Conservation (phyloP, 2,888 invertebrate species). For the Platycheirus rosarum region DNA sequence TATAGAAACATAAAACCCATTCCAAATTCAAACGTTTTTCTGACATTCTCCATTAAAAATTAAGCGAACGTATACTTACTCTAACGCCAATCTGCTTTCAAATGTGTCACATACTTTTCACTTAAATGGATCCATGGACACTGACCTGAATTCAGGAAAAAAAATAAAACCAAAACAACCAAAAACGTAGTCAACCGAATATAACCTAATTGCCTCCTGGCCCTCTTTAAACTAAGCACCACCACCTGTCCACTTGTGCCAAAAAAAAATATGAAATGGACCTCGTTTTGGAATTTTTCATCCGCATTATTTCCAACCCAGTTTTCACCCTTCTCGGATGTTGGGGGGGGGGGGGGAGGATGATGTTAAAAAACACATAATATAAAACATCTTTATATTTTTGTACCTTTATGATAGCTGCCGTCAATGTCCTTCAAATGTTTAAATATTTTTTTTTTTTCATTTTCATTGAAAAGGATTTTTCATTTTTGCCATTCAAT, state of each 20-base stretch:
- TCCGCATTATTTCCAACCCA: conserved; percentile 41
- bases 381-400: not conserved
- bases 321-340: too few species aligned
- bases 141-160: conserved; percentile 17
- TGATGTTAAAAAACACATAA: too few species aligned
- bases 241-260: conserved; percentile 6
- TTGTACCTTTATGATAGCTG: not conserved
- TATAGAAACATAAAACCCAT: too few species aligned
- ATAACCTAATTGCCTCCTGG: conserved; percentile 14
- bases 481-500: conserved; percentile 27
- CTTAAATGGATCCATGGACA: not conserved
- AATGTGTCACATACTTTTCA: not conserved
- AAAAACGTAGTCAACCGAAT: conserved; percentile 20
- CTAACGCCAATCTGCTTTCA: conserved; percentile 18
- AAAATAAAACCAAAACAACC: too few species aligned
- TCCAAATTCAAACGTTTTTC: too few species aligned
- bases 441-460: conserved; percentile 16
- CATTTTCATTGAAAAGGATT: conserved; percentile 22
- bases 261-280: conserved; percentile 20
- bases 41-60: not conserved
- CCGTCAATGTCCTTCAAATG: conserved; percentile 1
- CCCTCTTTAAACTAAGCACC: conserved; percentile 8
- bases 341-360: not conserved
- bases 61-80: conserved; percentile 4
- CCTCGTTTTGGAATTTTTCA: conserved; percentile 43